Conservation (phyloP, 2,888 invertebrate species). For the Euzetes globulus region DNA sequence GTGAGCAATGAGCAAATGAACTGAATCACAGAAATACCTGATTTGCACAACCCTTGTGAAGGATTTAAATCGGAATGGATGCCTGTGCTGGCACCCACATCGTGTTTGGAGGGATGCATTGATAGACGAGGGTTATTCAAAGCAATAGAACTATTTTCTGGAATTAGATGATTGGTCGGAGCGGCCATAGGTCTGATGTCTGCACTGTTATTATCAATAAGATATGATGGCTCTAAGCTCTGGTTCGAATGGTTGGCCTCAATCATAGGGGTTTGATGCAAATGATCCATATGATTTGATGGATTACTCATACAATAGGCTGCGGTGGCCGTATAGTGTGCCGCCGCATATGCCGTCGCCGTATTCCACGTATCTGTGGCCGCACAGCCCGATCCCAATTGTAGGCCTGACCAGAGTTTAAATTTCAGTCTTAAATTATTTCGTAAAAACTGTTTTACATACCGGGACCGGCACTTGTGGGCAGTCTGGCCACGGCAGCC, state of each 20-base stretch:
- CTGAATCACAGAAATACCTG: background rate
- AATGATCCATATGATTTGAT: conserved; percentile 25
- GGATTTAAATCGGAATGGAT: background rate
- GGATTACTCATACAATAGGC: conserved; percentile 21
- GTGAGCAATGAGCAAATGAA: background rate
- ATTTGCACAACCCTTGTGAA: background rate
- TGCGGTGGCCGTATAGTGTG: conserved; percentile 19
- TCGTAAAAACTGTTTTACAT: background rate
- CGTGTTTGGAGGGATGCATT: background rate
- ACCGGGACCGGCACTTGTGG: background rate
- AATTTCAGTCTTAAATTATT: no score
- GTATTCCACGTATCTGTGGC: background rate
- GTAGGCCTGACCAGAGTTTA: background rate
- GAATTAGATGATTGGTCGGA: background rate
- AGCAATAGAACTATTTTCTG: background rate
- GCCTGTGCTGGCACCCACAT: background rate
- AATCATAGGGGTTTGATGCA: background rate
- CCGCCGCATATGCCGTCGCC: conserved; percentile 1
- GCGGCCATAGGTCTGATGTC: conserved; percentile 2
- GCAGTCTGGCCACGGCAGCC: background rate
- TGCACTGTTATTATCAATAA: background rate
- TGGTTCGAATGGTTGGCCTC: background rate
- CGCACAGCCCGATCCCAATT: background rate
- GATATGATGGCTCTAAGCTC: background rate
- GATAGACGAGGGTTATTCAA: background rate